Evolutionary conservation across 1,140 invertebrate genomes (phyloP), one percentile per base, ranked within the genome.

Genomic region (Uloborus diversus): DNA sequence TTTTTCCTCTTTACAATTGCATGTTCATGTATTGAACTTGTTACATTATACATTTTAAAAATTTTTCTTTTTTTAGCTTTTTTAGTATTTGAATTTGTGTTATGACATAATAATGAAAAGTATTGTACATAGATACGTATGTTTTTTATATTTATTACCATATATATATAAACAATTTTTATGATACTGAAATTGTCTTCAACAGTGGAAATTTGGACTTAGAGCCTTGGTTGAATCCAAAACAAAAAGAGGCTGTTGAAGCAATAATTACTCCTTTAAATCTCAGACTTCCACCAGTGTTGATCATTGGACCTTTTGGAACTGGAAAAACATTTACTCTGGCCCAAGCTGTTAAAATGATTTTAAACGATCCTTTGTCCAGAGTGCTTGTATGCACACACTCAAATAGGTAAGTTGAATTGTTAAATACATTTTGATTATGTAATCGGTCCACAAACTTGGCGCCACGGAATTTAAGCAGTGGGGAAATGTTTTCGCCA

Each of bases 301-400:
- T 96, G 27, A 89, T 96, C 4, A 91, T 95, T 17, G 94, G 90
- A 4, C 94, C 94, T 1, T 96, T 94, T 87, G 94, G 94, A 27
- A 96, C 94, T 1, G 94, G 94, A 1, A 96, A 96, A 85, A 96
- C 94, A 0, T 95, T 93, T 83, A 95, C 94, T 0, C 87, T 96
- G 75, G 94, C 93, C 0, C 92, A 94, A 84, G 92, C 92, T 0
- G 91, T 93, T 25, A 91, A 92, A 84, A 90, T 93, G 59, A 85
- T 96, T 5, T 85, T 93, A 5, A 87, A 89, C n/a, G 90, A 93
- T 82, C 86, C 89, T 0, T 87, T 90, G 2, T 90, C 91, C 0
- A 89, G 91, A 82, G 92, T 96, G 25, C 88, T 96, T 35, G 92
- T 96, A 20, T 96, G 94, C 85, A 96, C 94, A 0, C 94, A 96